Evolutionary conservation across 2,888 invertebrate species (phyloP).

Genomic region (Tortricodes alternella): DNA sequence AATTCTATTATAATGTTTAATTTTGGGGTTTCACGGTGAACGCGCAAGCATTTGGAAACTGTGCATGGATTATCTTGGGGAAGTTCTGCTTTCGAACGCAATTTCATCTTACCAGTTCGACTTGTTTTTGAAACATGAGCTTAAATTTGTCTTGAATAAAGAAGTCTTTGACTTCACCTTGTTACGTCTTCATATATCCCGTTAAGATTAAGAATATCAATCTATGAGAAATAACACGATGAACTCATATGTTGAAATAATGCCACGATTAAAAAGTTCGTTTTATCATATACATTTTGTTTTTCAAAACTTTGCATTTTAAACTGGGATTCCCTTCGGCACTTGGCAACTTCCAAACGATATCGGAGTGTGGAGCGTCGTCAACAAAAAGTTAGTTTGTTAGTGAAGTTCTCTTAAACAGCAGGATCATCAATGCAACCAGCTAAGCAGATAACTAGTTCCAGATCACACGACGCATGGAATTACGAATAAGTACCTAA

Average conservation of each 20-base stretch:
- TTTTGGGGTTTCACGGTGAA: slow-evolving; percentile 29
- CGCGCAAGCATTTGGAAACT: slow-evolving; percentile 26
- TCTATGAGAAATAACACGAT: no score
- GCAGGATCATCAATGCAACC: not conserved
- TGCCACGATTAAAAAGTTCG: no score
- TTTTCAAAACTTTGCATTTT: no score
- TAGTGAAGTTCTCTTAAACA: not conserved
- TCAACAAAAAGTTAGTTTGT: not conserved
- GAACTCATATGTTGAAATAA: no score
- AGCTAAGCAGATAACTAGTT: not conserved
- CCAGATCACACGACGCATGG: not conserved
- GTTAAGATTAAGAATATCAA: no score
- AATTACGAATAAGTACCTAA: not conserved
- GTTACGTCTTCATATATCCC: no score
- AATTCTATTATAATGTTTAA: slow-evolving; percentile 33
- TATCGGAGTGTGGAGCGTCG: not conserved
- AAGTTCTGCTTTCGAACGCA: not conserved
- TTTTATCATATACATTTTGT: no score
- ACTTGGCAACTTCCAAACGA: not conserved
- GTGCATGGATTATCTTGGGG: not conserved
- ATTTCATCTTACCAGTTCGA: not conserved
- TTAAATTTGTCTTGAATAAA: no score
- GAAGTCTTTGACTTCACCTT: no score
- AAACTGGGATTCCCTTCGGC: no score
- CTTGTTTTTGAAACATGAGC: not conserved